Evolutionary conservation across 1,140 invertebrate species (phyloP), one percentile per base, ranked within the genome.

Genomic region (Drosophila pachea): DNA sequence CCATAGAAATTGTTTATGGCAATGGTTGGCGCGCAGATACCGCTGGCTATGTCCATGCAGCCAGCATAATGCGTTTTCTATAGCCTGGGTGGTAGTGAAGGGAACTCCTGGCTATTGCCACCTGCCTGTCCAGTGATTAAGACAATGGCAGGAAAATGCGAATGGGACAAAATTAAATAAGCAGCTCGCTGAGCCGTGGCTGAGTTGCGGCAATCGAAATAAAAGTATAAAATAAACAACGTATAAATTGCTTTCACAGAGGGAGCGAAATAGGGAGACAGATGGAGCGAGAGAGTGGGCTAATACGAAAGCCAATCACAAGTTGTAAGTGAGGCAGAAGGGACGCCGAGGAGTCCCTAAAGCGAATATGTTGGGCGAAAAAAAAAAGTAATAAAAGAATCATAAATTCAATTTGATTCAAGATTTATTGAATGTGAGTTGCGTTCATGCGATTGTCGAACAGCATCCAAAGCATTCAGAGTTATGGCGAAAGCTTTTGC

Each of bases 381-480:
- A 40, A 36, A 70, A 64, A 45, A 60, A 54, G 64, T 65, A 71
- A 68, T 74, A 74, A 62, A 70, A 64, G 69, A 71, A 86, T 70
- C 82, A 86, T 82, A 87, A 81, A 86, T 86, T 86, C 71, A 82
- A 86, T 86, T 87, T 78, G 82, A 82, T 83, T 87, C 87, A 68
- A 73, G 62, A 75, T 78, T 69, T 78, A 78, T 86, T 86, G 75
- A 47, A 62, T 73, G 36, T 71, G 64, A 53, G 52, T 48, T 14
- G 65, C 38, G 38, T 53, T 56, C 48, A 60, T 56, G 33, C 16
- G 16, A 52, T 38, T 42, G 56, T 36, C 32, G 9, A 52, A 49
- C 8, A 33, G 48, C 53, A 52, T 35, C 59, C 58, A 60, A 22
- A 56, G 61, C 52, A 73, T 62, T 32, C 64, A 62, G 68, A 53